phyloP scores from a whole-genome alignment of 2,113 vertebrate genomes.

The Picathartes gymnocephalus region DNA sequence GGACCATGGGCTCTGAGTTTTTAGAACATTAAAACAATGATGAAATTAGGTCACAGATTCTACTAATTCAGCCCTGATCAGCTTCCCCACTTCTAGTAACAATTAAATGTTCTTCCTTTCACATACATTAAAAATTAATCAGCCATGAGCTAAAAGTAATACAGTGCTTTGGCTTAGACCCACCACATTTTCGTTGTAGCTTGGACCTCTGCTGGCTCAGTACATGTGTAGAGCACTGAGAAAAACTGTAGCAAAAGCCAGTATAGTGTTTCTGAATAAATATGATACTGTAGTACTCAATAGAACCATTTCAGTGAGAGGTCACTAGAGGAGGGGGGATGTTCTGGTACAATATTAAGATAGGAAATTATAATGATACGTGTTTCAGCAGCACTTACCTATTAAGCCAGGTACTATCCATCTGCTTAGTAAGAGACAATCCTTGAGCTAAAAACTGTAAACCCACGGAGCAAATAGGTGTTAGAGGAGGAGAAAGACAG shows the following conservation, averaged over 20 bases:
- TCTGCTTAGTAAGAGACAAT: not conserved
- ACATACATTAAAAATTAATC: slow-evolving; percentile 39
- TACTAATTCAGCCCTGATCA: slow-evolving; percentile 25
- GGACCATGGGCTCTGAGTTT: not conserved
- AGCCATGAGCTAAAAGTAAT: slow-evolving; percentile 15
- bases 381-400: not conserved
- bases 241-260: not conserved
- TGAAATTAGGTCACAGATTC: slow-evolving; percentile 36
- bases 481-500: not conserved
- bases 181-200: not conserved
- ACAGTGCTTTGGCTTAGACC: slow-evolving; percentile 8
- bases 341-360: not conserved
- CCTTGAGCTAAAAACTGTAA: not conserved
- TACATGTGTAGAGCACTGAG: not conserved
- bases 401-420: not conserved
- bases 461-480: not conserved
- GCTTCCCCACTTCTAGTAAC: slow-evolving; percentile 24
- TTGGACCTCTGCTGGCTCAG: not conserved
- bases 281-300: not conserved
- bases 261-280: not conserved
- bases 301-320: not conserved
- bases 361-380: not conserved
- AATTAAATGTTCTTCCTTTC: slow-evolving; percentile 41
- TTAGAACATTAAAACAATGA: slow-evolving; percentile 9
- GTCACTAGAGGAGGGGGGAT: not conserved